Conservation (phyloP, 2,888 invertebrate genomes). For the Sinelater perroti region DNA sequence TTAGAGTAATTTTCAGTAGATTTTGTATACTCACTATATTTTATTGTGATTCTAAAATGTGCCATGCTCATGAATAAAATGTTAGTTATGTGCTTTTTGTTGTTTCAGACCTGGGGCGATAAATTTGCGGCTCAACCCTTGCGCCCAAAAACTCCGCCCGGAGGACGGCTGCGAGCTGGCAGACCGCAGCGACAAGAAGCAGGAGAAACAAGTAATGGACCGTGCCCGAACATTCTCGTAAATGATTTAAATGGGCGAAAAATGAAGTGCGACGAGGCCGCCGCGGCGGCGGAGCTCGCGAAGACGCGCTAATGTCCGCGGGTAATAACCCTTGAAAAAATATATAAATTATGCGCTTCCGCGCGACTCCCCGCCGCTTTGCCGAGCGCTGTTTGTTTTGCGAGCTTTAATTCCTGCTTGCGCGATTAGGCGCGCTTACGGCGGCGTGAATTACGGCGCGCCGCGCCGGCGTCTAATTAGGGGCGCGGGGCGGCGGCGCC, state of each 20-base stretch:
- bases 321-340: slow-evolving; percentile 55
- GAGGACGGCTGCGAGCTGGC: too few species aligned
- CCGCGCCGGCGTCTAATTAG: slow-evolving; percentile 24
- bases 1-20: too few species aligned
- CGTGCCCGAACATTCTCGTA: slow-evolving; percentile 16
- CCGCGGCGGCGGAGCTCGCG: slow-evolving; percentile 43
- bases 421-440: slow-evolving; percentile 32
- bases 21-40: too few species aligned
- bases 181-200: not conserved
- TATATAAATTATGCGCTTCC: slow-evolving; percentile 53
- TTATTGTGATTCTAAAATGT: too few species aligned
- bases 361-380: slow-evolving; percentile 34
- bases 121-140: too few species aligned
- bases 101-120: too few species aligned
- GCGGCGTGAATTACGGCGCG: slow-evolving; percentile 32
- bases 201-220: slow-evolving; percentile 4
- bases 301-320: slow-evolving; percentile 50
- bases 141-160: too few species aligned
- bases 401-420: slow-evolving; percentile 35
- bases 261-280: slow-evolving; percentile 39
- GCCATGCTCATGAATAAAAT: too few species aligned
- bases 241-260: slow-evolving; percentile 43
- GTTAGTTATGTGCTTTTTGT: too few species aligned
- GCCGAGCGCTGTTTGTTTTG: slow-evolving; percentile 36
- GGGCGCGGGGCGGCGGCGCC: slow-evolving; percentile 41